phyloP scores from a whole-genome alignment of 2,888 invertebrate genomes.

The Fragum fragum region DNA sequence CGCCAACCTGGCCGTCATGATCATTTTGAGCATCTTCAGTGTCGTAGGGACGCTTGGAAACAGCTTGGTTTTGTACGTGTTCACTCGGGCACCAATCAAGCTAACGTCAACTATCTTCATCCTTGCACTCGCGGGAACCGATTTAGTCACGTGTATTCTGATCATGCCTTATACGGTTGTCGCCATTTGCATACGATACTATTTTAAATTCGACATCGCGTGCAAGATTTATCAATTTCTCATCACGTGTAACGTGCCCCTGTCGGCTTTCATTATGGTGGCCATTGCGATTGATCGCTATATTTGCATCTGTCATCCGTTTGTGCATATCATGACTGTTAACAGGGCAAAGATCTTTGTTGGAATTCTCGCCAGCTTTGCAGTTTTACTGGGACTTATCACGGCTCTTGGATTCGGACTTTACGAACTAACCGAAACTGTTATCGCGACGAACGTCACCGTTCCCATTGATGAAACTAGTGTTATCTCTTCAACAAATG shows the following conservation, averaged over 20 bases:
- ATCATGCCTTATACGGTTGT: conserved; percentile 79
- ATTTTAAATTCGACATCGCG: conserved; percentile 70
- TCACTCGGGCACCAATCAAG: conserved; percentile 78
- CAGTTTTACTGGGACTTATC: conserved; percentile 78
- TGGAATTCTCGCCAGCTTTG: conserved; percentile 71
- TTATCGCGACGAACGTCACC: background rate
- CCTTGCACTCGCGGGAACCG: conserved; percentile 79
- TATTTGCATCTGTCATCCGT: conserved; percentile 84
- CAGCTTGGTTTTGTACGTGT: conserved; percentile 84
- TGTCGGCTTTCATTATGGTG: conserved; percentile 84
- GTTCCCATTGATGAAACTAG: background rate
- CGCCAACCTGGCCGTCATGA: conserved; percentile 44
- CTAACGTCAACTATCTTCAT: conserved; percentile 85
- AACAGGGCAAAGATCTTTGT: conserved; percentile 77
- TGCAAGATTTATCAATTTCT: conserved; percentile 82
- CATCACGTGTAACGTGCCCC: conserved; percentile 82
- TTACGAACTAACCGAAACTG: conserved; percentile 17
- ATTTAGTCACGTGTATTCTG: conserved; percentile 78
- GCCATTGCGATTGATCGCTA: conserved; percentile 85
- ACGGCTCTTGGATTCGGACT: conserved; percentile 69
- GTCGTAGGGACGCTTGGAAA: conserved; percentile 84
- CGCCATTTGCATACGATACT: conserved; percentile 71
- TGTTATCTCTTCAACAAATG: background rate
- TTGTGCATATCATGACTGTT: conserved; percentile 78
- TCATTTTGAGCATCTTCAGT: conserved; percentile 76